These are phyloP conservation scores for Mamestra configurata DNA, from an alignment of 1,140 invertebrate species.

Conservation along the genomic window DNA sequence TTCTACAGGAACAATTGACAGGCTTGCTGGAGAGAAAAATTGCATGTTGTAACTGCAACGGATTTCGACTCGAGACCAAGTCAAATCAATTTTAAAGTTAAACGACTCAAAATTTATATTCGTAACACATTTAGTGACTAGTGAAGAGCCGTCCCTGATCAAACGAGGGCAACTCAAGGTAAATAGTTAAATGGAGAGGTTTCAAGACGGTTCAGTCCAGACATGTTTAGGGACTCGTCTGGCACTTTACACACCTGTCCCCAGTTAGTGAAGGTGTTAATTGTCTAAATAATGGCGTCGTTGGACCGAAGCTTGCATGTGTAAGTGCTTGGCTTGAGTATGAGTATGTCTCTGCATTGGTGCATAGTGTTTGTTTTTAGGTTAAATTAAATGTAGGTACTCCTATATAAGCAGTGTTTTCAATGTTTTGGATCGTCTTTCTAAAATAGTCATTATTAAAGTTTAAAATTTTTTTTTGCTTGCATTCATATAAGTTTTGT, in stretches of 20 bases:
- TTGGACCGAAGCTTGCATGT: constrained; percentile 48
- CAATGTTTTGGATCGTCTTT: too few species aligned
- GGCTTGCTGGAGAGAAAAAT: too few species aligned
- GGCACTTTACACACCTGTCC: constrained; percentile 66
- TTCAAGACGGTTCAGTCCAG: constrained; percentile 54
- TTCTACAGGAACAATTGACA: too few species aligned
- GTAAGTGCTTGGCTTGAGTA: background rate
- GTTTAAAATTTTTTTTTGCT: too few species aligned
- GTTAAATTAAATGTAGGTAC: too few species aligned
- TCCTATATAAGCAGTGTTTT: too few species aligned
- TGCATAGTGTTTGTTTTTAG: too few species aligned
- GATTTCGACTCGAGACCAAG: too few species aligned
- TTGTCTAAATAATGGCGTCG: constrained; percentile 76
- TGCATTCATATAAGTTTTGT: too few species aligned
- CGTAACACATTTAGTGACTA: background rate
- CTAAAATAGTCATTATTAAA: too few species aligned
- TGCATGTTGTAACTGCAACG: too few species aligned
- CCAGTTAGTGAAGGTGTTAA: constrained; percentile 65
- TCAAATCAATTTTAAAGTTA: too few species aligned
- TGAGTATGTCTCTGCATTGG: background rate
- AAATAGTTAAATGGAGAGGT: constrained; percentile 69
- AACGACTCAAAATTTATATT: background rate
- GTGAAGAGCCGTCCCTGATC: background rate
- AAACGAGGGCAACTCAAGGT: constrained; percentile 22
- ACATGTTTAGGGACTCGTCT: constrained; percentile 59